A percentile compares a stretch with the other conserved stretches of the same genome.
Conservation (phyloP, 2,797 vertebrate species). For the Catostomus latipinnis region DNA sequence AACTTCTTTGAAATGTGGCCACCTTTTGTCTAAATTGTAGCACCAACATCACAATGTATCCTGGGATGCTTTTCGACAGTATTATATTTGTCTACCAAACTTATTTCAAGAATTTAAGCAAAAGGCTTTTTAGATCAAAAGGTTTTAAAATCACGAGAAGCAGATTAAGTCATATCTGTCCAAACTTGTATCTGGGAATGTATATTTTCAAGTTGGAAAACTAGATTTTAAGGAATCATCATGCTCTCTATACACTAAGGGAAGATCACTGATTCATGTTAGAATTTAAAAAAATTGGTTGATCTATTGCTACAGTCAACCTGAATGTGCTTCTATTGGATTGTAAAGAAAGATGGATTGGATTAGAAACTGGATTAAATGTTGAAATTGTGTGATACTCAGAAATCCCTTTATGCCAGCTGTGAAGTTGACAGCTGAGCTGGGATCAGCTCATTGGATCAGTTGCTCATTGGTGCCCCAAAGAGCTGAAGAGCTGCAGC, state of each 20-base stretch:
- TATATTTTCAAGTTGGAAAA: not conserved
- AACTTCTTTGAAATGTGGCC: too few relatives aligned
- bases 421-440: constrained; percentile 57
- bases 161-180: not conserved
- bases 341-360: constrained; percentile 56
- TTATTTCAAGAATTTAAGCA: not conserved
- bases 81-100: not conserved
- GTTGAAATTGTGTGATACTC: constrained; percentile 57
- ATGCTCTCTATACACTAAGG: not conserved
- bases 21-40: too few relatives aligned
- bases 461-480: constrained; percentile 32
- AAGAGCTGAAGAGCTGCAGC: constrained; percentile 11
- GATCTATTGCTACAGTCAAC: constrained; percentile 40
- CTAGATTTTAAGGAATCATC: not conserved
- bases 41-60: too few relatives aligned
- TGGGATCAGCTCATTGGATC: constrained; percentile 51
- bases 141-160: not conserved
- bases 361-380: constrained; percentile 63
- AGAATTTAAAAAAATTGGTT: constrained; percentile 6
- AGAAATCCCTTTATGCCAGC: constrained; percentile 58
- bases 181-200: not conserved
- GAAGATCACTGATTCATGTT: constrained; percentile 10
- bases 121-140: not conserved
- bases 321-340: constrained; percentile 43
- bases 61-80: not conserved